Evolutionary conservation across 2,797 vertebrate species (phyloP).

Genomic region (Sparus aurata): DNA sequence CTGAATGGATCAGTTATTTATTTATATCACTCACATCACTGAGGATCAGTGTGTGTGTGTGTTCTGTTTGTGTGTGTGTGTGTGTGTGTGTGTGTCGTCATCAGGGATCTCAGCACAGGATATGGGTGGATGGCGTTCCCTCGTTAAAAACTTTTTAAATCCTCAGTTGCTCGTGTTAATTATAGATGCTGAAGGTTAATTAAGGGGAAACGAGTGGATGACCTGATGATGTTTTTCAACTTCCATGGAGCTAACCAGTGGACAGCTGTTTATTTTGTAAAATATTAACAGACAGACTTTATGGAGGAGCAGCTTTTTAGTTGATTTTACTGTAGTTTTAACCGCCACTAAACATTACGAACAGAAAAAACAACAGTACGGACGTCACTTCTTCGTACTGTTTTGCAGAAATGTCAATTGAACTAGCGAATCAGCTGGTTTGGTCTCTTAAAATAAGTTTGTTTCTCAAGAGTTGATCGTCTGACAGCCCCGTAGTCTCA

Average conservation of each 20-base stretch:
- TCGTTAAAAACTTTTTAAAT: constrained; percentile 27
- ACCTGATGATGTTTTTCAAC: not conserved
- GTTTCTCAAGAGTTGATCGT: too few relatives aligned
- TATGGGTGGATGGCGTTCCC: constrained; percentile 38
- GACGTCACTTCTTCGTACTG: too few relatives aligned
- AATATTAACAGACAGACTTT: not conserved
- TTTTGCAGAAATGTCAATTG: too few relatives aligned
- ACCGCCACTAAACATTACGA: too few relatives aligned
- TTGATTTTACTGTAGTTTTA: too few relatives aligned
- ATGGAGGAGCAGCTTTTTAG: not conserved
- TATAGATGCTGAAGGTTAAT: constrained; percentile 33
- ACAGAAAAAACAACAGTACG: too few relatives aligned
- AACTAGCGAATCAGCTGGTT: too few relatives aligned
- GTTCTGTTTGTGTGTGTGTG: constrained; percentile 5
- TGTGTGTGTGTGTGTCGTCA: constrained; percentile 21
- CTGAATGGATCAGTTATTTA: constrained; percentile 71
- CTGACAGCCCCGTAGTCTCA: too few relatives aligned
- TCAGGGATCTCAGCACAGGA: constrained; percentile 43
- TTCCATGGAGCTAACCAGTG: not conserved
- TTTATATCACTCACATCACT: constrained; percentile 58
- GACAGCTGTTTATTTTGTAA: not conserved
- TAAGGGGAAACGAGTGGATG: constrained; percentile 23
- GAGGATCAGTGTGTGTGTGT: constrained; percentile 11
- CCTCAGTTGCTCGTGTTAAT: constrained; percentile 28
- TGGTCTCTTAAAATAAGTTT: too few relatives aligned